Conservation (phyloP, 2,888 invertebrate genomes). For the Leptarthrus brevirostris region DNA sequence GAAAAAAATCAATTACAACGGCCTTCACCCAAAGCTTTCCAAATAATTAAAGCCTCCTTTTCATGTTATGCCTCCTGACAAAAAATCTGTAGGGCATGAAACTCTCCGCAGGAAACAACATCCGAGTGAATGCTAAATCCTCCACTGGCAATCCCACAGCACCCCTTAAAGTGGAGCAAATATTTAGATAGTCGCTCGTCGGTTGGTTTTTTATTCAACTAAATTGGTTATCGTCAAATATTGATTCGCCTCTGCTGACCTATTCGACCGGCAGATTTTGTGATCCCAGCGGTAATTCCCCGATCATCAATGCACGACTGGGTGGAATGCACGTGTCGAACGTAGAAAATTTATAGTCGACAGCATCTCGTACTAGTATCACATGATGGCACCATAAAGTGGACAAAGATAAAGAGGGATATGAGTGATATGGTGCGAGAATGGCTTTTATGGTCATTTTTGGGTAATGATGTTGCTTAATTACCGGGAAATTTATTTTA, state of each 20-base stretch:
- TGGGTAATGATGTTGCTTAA: constrained; percentile 35
- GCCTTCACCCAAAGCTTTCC: constrained; percentile 26
- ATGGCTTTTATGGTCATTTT: constrained; percentile 42
- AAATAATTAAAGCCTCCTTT: constrained; percentile 38
- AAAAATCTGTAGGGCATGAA: constrained; percentile 16
- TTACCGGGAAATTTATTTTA: constrained; percentile 40
- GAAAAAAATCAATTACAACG: constrained; percentile 37
- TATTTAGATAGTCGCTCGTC: constrained; percentile 34
- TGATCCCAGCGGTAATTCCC: constrained; percentile 9
- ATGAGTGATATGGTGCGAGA: constrained; percentile 21
- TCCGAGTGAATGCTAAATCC: constrained; percentile 8
- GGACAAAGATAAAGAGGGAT: constrained; percentile 24
- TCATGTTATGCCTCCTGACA: constrained; percentile 18
- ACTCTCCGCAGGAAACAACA: neutral
- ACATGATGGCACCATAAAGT: constrained; percentile 16
- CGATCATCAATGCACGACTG: constrained; percentile 18
- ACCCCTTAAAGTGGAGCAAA: constrained; percentile 11
- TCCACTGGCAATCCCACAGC: neutral
- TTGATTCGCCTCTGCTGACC: constrained; percentile 17
- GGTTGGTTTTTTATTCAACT: constrained; percentile 21
- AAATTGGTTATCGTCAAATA: constrained; percentile 44
- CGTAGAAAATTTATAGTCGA: constrained; percentile 23
- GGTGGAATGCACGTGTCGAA: constrained; percentile 40
- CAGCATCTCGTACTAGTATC: neutral
- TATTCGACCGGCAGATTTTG: neutral